Evolutionary conservation across 2,888 invertebrate species (phyloP).

Genomic region (Noctua janthina): DNA sequence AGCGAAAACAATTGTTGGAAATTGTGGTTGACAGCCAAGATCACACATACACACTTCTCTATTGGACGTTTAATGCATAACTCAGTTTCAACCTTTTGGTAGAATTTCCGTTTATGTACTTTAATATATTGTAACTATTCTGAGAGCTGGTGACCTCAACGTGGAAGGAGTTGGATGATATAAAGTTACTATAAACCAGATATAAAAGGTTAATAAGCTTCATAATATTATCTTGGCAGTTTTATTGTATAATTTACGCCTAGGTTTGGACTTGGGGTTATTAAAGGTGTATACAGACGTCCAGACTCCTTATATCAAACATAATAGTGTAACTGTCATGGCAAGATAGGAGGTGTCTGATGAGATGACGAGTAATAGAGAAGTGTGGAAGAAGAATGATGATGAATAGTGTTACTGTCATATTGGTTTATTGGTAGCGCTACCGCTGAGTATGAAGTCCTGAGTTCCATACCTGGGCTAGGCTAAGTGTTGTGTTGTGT

Average conservation of each 20-base stretch:
- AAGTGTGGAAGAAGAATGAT: no score
- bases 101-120: not conserved
- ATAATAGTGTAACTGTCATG: not conserved
- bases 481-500: not conserved
- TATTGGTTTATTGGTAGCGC: not conserved
- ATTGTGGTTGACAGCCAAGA: not conserved
- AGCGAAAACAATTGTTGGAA: constrained; percentile 5
- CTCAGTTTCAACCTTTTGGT: not conserved
- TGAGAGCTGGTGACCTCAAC: constrained; percentile 18
- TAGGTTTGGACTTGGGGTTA: constrained; percentile 11
- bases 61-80: not conserved
- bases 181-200: constrained; percentile 13
- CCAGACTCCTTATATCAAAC: not conserved
- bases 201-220: constrained; percentile 34
- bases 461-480: not conserved
- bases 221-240: constrained; percentile 19
- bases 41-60: not conserved
- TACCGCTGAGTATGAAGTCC: not conserved
- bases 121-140: not conserved
- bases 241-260: constrained; percentile 48
- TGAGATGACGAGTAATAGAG: no score
- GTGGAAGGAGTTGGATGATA: not conserved
- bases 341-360: no score
- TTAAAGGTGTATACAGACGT: constrained; percentile 12
- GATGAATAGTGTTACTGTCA: no score